Percentiles rank a stretch among this genome's conserved stretches.
phyloP scores from a whole-genome alignment of 1,140 invertebrate genomes.

The Hirudo medicinalis region DNA sequence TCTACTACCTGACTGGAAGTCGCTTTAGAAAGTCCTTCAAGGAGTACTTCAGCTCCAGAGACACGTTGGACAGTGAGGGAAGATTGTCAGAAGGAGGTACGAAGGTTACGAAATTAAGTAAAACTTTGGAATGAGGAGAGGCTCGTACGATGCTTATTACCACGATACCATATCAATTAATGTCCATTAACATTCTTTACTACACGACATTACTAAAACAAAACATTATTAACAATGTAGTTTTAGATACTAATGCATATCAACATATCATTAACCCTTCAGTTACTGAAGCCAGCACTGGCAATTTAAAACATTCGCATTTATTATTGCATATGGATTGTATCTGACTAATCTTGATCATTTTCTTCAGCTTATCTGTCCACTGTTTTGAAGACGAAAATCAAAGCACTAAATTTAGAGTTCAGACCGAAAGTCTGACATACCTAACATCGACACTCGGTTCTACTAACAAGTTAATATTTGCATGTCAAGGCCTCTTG shows the following conservation, averaged over 20 bases:
- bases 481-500: no score
- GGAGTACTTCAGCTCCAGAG: not conserved
- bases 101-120: not conserved
- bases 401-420: no score
- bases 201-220: not conserved
- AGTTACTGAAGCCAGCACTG: no score
- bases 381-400: no score
- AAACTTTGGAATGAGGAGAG: not conserved
- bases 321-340: no score
- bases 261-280: not conserved
- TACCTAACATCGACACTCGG: no score
- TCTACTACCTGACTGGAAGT: constrained; percentile 12
- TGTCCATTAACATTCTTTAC: not conserved
- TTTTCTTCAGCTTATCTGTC: no score
- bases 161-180: not conserved
- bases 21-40: constrained; percentile 6
- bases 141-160: not conserved
- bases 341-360: no score
- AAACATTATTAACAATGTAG: not conserved
- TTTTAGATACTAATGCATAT: not conserved
- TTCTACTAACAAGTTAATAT: no score
- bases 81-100: constrained; percentile 1
- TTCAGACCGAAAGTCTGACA: no score
- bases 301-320: no score
- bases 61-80: not conserved